These are phyloP conservation scores for Calcarius lapponicus DNA, from an alignment of 2,797 vertebrate species.

Conservation along the genomic window DNA sequence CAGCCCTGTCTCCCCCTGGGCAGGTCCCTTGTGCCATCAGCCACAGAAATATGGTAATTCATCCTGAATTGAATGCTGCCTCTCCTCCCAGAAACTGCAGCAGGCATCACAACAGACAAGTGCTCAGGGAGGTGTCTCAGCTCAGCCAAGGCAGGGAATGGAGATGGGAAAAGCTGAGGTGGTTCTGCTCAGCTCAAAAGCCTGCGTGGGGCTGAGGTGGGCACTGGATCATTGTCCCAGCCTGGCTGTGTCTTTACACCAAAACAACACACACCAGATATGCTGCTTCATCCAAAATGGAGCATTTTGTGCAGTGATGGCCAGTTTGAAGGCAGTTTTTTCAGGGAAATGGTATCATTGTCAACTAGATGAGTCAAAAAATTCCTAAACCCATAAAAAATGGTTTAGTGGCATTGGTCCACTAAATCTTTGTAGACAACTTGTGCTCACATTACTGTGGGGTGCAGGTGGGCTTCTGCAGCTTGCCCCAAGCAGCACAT, in stretches of 20 bases:
- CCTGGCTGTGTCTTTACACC: not conserved
- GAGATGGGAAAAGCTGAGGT: fast-evolving
- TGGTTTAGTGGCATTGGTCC: fast-evolving
- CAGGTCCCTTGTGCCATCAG: not conserved
- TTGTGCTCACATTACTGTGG: not conserved
- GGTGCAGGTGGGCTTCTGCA: not conserved
- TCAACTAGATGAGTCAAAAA: not conserved
- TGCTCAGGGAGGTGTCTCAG: not conserved
- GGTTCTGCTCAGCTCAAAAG: not conserved
- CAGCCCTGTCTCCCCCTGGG: not conserved
- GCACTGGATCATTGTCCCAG: not conserved
- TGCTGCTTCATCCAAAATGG: not conserved
- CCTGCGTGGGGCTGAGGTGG: not conserved
- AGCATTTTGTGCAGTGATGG: not conserved
- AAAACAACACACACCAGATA: not conserved
- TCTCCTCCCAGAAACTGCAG: not conserved
- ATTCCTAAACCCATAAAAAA: not conserved
- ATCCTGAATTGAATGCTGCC: not conserved
- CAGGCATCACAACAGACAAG: not conserved
- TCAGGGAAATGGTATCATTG: not conserved
- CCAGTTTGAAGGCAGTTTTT: not conserved
- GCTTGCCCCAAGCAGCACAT: not conserved
- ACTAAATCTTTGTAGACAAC: not conserved
- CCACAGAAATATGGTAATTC: not conserved
- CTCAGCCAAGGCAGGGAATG: not conserved